Evolutionary conservation across 2,797 vertebrate genomes (phyloP), one percentile per base, ranked within the genome.

Genomic region (Cynodonichthys magdalenae): DNA sequence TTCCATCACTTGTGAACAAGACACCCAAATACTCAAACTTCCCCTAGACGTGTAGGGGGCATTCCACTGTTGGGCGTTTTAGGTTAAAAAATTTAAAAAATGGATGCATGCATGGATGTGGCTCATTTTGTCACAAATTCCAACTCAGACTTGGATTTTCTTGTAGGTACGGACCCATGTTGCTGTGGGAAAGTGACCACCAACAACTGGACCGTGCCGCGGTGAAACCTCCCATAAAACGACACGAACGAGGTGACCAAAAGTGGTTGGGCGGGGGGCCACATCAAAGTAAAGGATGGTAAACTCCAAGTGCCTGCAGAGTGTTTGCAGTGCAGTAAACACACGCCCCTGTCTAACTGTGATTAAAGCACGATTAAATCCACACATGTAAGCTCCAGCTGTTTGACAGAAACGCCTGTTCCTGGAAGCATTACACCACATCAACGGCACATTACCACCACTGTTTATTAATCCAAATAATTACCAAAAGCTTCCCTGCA

Each of bases 321-420:
- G 53, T 72, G 65, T 79, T 66, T 61, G 52, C 19, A 15, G 0
- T 58, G 68, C 56, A 51, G 42, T 66, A 83, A 83, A 86, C 84
- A 86, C 62, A 68, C 59, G 28, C 63, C 70, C 75, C 45, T 45
- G 24, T 66, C 50, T 41, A 19, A 72, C 56, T 62, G 15, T 63
- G 74, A 77, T 71, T 63, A 47, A 59, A 61, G 51, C 69, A 29
- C 15, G 66, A 80, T 82, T 69, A 74, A 18, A 68, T 46, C 44
- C 46, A 6, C 29, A 65, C 46, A 42, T 39, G 51, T 60, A 12
- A 27, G 47, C 47, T n/a, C 18, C 36, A 78, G 68, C 34, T 15
- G 48, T 57, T 18, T 57, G 42, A 59, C 57, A 64, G 56, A 66
- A 28, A 60, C 44, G 44, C 18, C 53, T 64, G 53, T 63, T 75